These are phyloP conservation scores for Eupelmus urozonus DNA, from an alignment of 2,888 invertebrate genomes.

Conservation along the genomic window DNA sequence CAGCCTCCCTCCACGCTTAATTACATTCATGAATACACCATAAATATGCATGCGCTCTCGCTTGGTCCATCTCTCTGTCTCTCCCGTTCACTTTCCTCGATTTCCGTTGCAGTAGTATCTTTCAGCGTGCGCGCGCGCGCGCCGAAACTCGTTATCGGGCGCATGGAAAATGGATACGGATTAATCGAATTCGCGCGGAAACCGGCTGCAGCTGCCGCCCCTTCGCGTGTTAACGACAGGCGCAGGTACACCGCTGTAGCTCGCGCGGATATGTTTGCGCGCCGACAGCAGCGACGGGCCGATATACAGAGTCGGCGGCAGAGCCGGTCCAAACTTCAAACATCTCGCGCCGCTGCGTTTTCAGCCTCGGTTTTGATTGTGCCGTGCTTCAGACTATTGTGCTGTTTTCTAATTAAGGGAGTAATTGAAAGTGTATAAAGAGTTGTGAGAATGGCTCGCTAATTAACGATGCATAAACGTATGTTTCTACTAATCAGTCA, in stretches of 20 bases:
- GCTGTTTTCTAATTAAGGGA: no score
- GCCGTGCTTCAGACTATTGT: not conserved
- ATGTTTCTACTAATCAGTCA: not conserved
- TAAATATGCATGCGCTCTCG: slow-evolving; percentile 58
- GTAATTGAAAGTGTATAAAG: no score
- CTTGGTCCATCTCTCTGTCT: slow-evolving; percentile 26
- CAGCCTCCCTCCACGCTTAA: slow-evolving; percentile 30
- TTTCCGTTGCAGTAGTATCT: slow-evolving; percentile 32
- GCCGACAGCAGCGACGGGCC: not conserved
- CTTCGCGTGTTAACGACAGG: slow-evolving; percentile 40
- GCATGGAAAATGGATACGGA: slow-evolving; percentile 42
- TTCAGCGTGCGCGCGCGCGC: not conserved
- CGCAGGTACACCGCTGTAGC: slow-evolving; percentile 23
- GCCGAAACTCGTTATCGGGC: slow-evolving; percentile 50
- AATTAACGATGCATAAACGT: no score
- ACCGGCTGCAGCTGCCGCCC: slow-evolving; percentile 28
- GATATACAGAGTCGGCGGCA: not conserved
- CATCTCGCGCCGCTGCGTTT: slow-evolving; percentile 22
- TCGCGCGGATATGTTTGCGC: not conserved
- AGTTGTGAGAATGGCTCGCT: no score
- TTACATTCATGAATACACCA: slow-evolving; percentile 52
- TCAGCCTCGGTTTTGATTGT: not conserved
- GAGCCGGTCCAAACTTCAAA: slow-evolving; percentile 26
- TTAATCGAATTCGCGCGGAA: slow-evolving; percentile 54
- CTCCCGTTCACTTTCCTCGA: slow-evolving; percentile 41